phyloP scores from a whole-genome alignment of 2,113 vertebrate genomes.

The Gorsachius goisagi region DNA sequence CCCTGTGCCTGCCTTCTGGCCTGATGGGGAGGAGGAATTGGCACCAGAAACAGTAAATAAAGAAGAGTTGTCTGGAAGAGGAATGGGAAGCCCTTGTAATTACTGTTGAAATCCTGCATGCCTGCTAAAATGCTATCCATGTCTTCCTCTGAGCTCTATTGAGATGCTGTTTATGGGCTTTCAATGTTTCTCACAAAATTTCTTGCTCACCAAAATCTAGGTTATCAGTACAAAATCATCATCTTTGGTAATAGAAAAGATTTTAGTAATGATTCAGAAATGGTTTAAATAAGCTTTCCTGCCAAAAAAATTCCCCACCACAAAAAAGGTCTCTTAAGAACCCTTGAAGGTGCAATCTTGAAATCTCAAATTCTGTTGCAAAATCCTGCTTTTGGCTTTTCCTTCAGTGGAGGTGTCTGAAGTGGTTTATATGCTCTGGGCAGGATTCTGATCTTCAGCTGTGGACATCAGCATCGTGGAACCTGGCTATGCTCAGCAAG shows the following conservation, averaged over 20 bases:
- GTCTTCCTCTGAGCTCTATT: background rate
- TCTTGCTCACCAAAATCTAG: background rate
- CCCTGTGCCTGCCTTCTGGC: background rate
- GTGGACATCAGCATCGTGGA: accelerated
- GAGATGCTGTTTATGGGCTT: background rate
- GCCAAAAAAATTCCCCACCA: background rate
- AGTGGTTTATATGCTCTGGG: background rate
- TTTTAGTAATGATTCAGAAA: background rate
- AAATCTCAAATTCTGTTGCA: background rate
- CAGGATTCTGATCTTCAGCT: background rate
- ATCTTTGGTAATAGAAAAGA: background rate
- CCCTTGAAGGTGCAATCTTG: background rate
- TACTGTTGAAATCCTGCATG: background rate
- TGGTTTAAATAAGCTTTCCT: background rate
- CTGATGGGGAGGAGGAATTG: background rate
- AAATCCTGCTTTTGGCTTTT: background rate
- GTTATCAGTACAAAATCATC: background rate
- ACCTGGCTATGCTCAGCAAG: background rate
- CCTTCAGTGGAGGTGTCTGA: background rate
- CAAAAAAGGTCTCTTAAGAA: background rate
- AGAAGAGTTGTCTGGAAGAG: background rate
- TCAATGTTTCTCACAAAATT: background rate
- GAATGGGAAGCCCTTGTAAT: background rate
- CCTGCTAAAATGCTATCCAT: background rate
- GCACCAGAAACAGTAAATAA: background rate